Conservation (phyloP, 1,140 invertebrate genomes). For the Neoseiulus cucumeris region DNA sequence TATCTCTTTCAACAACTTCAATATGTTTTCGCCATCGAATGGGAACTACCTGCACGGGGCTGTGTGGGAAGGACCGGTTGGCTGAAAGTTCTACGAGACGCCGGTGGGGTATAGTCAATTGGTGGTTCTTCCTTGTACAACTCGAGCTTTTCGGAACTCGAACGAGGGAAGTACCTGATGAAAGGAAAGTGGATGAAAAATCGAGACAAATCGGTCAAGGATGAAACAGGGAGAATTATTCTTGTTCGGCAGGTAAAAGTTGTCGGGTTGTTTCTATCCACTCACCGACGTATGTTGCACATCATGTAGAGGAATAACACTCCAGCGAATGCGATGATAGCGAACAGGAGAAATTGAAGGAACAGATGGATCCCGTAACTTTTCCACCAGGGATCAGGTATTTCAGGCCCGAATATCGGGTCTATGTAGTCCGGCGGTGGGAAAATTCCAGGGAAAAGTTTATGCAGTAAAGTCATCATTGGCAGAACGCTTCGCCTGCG, state of each 20-base stretch:
- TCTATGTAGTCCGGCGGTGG: background rate
- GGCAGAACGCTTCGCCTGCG: background rate
- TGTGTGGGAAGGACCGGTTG: background rate
- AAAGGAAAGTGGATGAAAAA: too few species aligned
- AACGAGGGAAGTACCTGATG: background rate
- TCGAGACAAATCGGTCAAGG: too few species aligned
- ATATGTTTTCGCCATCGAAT: background rate
- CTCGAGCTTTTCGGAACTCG: background rate
- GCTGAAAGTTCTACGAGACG: background rate
- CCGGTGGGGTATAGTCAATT: background rate
- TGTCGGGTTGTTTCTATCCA: too few species aligned
- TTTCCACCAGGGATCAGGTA: background rate
- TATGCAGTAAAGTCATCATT: background rate
- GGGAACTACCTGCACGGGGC: background rate
- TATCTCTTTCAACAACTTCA: too few species aligned
- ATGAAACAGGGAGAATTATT: too few species aligned
- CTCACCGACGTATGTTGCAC: slow-evolving; percentile 6
- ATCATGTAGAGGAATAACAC: background rate
- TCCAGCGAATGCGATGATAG: background rate
- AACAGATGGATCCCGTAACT: slow-evolving; percentile 3
- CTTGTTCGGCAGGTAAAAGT: too few species aligned
- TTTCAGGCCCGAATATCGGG: background rate
- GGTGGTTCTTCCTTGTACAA: background rate
- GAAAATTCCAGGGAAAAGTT: background rate
- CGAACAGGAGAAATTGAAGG: background rate